phyloP scores from a whole-genome alignment of 2,113 vertebrate species.

The Siphamia tubifer region DNA sequence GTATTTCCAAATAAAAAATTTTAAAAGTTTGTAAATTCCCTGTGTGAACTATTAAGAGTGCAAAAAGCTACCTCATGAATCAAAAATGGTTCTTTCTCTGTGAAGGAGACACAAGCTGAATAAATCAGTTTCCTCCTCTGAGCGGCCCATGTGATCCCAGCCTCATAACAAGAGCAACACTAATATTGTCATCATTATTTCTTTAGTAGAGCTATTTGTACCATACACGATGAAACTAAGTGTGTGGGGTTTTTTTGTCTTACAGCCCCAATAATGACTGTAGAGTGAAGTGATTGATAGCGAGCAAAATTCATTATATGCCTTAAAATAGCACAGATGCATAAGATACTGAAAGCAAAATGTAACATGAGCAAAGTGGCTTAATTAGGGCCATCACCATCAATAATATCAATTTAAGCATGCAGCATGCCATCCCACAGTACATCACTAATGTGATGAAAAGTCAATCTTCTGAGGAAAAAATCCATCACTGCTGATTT shows the following conservation, averaged over 20 bases:
- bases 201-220: conserved; percentile 3
- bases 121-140: conserved; percentile 52
- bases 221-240: not conserved
- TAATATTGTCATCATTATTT: conserved; percentile 53
- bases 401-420: conserved; percentile 31
- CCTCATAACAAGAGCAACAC: conserved; percentile 43
- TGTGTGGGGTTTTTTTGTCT: conserved; percentile 7
- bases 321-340: conserved; percentile 28
- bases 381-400: conserved; percentile 41
- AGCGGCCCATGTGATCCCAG: conserved; percentile 42
- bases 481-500: conserved; percentile 27
- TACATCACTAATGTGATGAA: conserved; percentile 19
- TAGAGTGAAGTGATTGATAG: conserved; percentile 48
- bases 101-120: too few relatives aligned
- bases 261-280: conserved; percentile 22
- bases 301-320: conserved; percentile 44
- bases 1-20: conserved; percentile 24
- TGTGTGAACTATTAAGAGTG: conserved; percentile 23
- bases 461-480: conserved; percentile 15
- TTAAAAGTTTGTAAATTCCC: conserved; percentile 22
- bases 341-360: conserved; percentile 16
- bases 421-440: conserved; percentile 17
- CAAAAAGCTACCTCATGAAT: conserved; percentile 37
- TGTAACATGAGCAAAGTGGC: conserved; percentile 23
- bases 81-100: too few relatives aligned